phyloP scores from a whole-genome alignment of 35 echinoderm and acorn worm species.

The Apostichopus californicus region DNA sequence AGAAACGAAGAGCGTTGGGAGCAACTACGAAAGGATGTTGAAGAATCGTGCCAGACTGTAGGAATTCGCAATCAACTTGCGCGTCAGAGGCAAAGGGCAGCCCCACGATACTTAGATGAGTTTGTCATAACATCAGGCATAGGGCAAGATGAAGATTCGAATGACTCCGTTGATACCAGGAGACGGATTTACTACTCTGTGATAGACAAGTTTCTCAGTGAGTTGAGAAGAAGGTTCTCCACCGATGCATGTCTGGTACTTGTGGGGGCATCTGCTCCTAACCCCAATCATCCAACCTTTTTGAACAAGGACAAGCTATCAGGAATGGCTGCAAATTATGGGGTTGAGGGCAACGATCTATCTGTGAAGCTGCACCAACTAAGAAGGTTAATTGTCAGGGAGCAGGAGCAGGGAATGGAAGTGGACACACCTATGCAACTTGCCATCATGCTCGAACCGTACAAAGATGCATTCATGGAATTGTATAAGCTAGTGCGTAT shows the following conservation, averaged over 20 bases:
- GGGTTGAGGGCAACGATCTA: conserved; percentile 34
- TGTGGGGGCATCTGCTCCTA: conserved; percentile 21
- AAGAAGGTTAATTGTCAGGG: conserved; percentile 35
- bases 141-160: conserved; percentile 32
- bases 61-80: conserved; percentile 32
- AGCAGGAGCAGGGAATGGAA: conserved; percentile 49
- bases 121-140: conserved; percentile 35
- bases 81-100: conserved; percentile 30
- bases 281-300: conserved; percentile 50
- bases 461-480: conserved; percentile 44
- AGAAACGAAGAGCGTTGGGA: conserved; percentile 44
- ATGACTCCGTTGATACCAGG: conserved; percentile 22
- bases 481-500: conserved; percentile 55
- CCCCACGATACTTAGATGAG: conserved; percentile 22
- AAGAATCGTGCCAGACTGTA: conserved; percentile 50
- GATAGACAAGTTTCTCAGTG: conserved; percentile 51
- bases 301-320: conserved; percentile 43
- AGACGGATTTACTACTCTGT: conserved; percentile 30
- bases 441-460: conserved; percentile 44
- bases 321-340: conserved; percentile 46
- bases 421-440: conserved; percentile 50
- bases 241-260: conserved; percentile 35
- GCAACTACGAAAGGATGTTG: conserved; percentile 33
- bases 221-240: conserved; percentile 44
- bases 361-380: conserved; percentile 30